These are phyloP conservation scores for Pomacea canaliculata DNA, from an alignment of 2,888 invertebrate species.

Conservation along the genomic window DNA sequence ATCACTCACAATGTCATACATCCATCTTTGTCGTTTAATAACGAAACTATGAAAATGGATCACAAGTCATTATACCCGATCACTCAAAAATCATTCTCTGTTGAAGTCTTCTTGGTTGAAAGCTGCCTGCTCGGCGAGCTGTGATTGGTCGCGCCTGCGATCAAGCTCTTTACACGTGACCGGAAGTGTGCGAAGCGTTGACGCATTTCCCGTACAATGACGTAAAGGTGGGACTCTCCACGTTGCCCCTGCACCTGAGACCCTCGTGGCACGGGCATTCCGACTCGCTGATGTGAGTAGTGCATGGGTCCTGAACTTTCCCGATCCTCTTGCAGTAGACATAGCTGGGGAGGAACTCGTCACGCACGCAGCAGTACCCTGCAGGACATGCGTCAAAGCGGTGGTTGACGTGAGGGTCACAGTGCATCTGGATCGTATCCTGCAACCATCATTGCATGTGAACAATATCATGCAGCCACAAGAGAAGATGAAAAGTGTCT, in stretches of 20 bases:
- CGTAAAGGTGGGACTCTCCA: slow-evolving; percentile 23
- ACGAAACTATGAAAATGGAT: too few species aligned
- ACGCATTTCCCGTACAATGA: slow-evolving; percentile 41
- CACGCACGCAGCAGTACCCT: slow-evolving; percentile 42
- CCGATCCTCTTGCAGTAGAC: slow-evolving; percentile 41
- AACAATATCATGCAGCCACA: too few species aligned
- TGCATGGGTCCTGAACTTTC: slow-evolving; percentile 27
- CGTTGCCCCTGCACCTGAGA: slow-evolving; percentile 38
- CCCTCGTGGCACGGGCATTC: slow-evolving; percentile 35
- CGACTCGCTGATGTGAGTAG: slow-evolving; percentile 31
- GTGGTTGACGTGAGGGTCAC: slow-evolving; percentile 27
- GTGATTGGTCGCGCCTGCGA: too few species aligned
- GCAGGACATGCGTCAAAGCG: slow-evolving; percentile 30
- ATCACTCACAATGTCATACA: too few species aligned
- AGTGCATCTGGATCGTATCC: slow-evolving; percentile 27
- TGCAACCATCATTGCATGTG: neutral
- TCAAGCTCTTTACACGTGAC: too few species aligned
- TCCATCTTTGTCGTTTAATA: too few species aligned
- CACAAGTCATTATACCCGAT: too few species aligned
- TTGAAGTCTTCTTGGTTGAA: too few species aligned
- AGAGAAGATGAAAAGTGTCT: too few species aligned
- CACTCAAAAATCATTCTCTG: too few species aligned
- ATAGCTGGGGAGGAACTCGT: slow-evolving; percentile 40
- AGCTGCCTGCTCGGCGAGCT: too few species aligned
- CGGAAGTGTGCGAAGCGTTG: neutral